Evolutionary conservation across 2,113 vertebrate genomes (phyloP).

Genomic region (Muntiacus muntjak): DNA sequence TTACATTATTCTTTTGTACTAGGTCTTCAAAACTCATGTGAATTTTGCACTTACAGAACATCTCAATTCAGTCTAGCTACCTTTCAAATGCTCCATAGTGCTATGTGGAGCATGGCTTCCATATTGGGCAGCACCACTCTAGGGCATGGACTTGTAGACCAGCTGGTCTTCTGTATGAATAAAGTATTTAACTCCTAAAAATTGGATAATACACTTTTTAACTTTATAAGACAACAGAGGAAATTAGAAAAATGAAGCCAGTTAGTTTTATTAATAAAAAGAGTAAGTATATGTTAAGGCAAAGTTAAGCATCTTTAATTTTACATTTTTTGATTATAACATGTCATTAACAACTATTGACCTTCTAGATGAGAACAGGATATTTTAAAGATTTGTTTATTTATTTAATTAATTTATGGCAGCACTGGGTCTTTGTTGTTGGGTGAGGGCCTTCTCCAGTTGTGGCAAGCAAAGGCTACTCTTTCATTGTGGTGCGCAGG

Average conservation of each 20-base stretch:
- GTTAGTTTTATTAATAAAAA: constrained; percentile 2
- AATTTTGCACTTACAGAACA: not conserved
- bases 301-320: constrained; percentile 21
- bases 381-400: not conserved
- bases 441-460: not conserved
- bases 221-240: not conserved
- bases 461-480: not conserved
- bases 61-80: not conserved
- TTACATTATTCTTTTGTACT: not conserved
- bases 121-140: not conserved
- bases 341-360: not conserved
- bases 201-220: not conserved
- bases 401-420: not conserved
- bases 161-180: not conserved
- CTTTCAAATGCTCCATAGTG: not conserved
- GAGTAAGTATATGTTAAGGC: not conserved
- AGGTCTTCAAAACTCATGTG: not conserved
- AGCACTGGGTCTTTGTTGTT: not conserved
- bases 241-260: constrained; percentile 7
- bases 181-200: not conserved
- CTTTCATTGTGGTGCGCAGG: not conserved
- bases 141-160: not conserved
- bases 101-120: not conserved
- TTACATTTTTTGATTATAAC: not conserved
- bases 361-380: not conserved